These are phyloP conservation scores for Lipophrys pholis DNA, from an alignment of 2,113 vertebrate genomes.

Conservation along the genomic window DNA sequence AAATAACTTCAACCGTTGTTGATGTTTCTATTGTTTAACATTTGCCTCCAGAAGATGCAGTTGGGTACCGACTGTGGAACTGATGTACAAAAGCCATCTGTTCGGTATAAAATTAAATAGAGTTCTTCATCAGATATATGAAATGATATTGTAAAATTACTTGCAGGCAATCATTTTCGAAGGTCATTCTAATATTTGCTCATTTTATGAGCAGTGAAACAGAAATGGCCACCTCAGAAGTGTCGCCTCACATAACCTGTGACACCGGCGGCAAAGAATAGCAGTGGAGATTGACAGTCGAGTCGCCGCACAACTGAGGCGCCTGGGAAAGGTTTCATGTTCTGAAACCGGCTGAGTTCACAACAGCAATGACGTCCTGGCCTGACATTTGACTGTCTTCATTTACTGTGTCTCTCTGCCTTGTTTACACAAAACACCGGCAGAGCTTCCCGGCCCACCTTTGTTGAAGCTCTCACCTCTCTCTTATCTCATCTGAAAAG, in stretches of 20 bases:
- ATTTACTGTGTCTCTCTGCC: constrained; percentile 39
- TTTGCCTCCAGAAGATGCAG: too few relatives aligned
- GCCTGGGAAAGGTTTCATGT: constrained; percentile 28
- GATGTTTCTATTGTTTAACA: too few relatives aligned
- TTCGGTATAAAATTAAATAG: background rate
- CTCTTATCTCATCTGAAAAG: constrained; percentile 18
- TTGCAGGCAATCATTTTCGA: constrained; percentile 23
- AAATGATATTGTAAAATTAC: constrained; percentile 15
- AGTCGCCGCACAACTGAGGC: background rate
- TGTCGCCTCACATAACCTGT: background rate
- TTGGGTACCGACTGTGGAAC: too few relatives aligned
- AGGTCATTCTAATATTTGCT: constrained; percentile 14
- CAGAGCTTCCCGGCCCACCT: constrained; percentile 21
- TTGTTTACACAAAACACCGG: constrained; percentile 57
- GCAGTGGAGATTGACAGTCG: constrained; percentile 6
- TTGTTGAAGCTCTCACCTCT: constrained; percentile 52
- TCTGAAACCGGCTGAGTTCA: constrained; percentile 48
- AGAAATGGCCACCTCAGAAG: background rate
- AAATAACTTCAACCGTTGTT: too few relatives aligned
- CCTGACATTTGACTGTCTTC: constrained; percentile 61
- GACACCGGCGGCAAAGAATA: constrained; percentile 23
- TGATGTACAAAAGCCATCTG: too few relatives aligned
- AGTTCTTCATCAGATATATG: background rate
- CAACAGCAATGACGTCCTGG: constrained; percentile 32
- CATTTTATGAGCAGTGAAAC: background rate